Evolutionary conservation across 2,113 vertebrate genomes (phyloP).

Genomic region (Onychostruthus taczanowskii): DNA sequence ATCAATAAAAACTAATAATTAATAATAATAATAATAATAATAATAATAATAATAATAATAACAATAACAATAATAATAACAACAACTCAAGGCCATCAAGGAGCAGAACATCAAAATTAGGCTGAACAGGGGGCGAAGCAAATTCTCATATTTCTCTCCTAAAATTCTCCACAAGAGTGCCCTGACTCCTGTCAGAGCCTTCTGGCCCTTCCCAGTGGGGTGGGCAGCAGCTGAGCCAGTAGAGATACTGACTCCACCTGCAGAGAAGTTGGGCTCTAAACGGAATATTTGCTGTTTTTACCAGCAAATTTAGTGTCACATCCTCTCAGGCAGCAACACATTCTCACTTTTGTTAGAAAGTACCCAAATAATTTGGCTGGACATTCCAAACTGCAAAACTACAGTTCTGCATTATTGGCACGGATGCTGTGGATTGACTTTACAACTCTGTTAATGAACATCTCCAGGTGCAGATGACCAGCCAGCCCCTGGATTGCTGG

Average conservation of each 20-base stretch:
- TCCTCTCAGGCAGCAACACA: background rate
- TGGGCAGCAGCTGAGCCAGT: background rate
- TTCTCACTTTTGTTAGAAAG: background rate
- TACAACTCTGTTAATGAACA: background rate
- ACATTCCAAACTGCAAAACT: background rate
- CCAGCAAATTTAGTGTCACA: background rate
- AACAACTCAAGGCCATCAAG: background rate
- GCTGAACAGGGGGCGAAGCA: background rate
- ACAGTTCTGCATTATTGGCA: background rate
- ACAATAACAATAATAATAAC: no score
- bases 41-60: no score
- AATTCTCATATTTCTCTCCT: background rate
- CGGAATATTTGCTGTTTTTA: background rate
- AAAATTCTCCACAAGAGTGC: background rate
- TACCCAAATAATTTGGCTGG: background rate
- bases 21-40: no score
- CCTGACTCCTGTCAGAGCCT: background rate
- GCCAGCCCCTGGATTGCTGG: background rate
- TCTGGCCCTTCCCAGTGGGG: fast-evolving
- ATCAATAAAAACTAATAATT: no score
- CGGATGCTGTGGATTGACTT: background rate
- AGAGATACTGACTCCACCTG: background rate
- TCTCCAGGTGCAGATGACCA: background rate
- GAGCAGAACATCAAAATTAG: background rate
- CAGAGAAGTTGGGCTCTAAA: background rate